These are phyloP conservation scores for Nemopilema nomurai DNA, from an alignment of 30 jellyfish, hydroid and myxozoan species.

Conservation along the genomic window DNA sequence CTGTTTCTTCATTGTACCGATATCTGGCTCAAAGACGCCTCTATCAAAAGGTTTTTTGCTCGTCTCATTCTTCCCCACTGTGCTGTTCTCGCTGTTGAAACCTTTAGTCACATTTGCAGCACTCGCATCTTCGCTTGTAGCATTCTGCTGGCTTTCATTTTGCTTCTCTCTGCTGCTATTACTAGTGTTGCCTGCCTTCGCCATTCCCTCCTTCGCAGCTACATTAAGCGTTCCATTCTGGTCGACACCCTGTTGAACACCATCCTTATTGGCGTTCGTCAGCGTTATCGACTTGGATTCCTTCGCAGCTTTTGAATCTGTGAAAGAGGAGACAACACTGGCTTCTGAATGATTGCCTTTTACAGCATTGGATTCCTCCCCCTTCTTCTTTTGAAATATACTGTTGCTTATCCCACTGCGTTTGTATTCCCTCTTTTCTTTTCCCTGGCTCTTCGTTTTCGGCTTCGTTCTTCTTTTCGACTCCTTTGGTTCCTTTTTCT, in stretches of 20 bases:
- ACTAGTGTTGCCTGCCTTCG: not conserved
- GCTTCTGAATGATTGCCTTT: slow-evolving; percentile 54
- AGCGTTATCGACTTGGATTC: slow-evolving; percentile 21
- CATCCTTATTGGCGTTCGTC: slow-evolving; percentile 14
- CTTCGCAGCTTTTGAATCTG: slow-evolving; percentile 20
- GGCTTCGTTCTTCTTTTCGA: not conserved
- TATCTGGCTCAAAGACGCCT: slow-evolving; percentile 42
- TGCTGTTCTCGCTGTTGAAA: not conserved
- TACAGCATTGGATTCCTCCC: not conserved
- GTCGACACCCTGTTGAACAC: not conserved
- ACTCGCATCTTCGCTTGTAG: not conserved
- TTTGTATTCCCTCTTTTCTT: not conserved
- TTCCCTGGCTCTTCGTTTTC: not conserved
- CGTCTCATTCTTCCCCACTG: slow-evolving; percentile 1
- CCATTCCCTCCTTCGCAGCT: not conserved
- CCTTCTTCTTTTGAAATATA: not conserved
- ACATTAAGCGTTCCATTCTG: slow-evolving; percentile 45
- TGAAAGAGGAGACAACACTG: slow-evolving; percentile 12
- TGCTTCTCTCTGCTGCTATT: not conserved
- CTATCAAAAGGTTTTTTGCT: slow-evolving; percentile 1
- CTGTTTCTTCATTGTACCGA: slow-evolving; percentile 45
- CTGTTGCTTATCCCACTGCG: slow-evolving; percentile 14
- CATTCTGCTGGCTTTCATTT: not conserved
- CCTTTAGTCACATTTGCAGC: not conserved
- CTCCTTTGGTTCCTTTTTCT: not conserved